A percentile compares a stretch with the other conserved stretches of the same genome.
phyloP scores from a whole-genome alignment of 2,113 vertebrate genomes.

The Tupaia tana region DNA sequence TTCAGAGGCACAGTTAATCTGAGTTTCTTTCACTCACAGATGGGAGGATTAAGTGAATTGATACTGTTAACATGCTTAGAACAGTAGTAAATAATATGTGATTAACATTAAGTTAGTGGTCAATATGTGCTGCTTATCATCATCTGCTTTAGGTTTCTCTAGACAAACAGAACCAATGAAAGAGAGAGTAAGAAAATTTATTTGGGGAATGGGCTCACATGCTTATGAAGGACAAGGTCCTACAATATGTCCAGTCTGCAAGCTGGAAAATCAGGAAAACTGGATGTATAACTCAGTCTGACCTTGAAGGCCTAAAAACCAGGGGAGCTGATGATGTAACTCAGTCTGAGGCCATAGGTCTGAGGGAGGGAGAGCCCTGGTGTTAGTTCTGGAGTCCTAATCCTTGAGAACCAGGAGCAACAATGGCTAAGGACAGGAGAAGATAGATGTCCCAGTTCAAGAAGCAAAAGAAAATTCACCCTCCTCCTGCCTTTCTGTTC shows the following conservation, averaged over 20 bases:
- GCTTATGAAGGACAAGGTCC: background rate
- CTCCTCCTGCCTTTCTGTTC: background rate
- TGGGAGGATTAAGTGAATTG: background rate
- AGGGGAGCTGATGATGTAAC: background rate
- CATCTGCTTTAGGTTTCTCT: background rate
- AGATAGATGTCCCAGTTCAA: background rate
- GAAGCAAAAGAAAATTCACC: background rate
- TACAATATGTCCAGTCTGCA: background rate
- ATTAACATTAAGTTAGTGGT: background rate
- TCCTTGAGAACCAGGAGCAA: background rate
- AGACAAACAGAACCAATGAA: background rate
- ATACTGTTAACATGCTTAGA: background rate
- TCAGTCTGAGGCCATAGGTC: background rate
- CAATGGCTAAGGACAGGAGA: no score
- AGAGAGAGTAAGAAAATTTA: background rate
- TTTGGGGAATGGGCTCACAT: background rate
- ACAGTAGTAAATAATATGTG: background rate
- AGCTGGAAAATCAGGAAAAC: background rate
- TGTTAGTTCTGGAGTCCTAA: no score
- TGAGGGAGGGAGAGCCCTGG: no score
- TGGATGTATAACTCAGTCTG: background rate
- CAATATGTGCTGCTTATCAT: background rate
- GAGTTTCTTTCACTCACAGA: background rate
- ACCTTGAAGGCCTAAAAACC: background rate
- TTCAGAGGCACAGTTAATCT: background rate